Base-by-base conservation (phyloP, 2,797 vertebrate genomes). In the Syngnathus acus region DNA sequence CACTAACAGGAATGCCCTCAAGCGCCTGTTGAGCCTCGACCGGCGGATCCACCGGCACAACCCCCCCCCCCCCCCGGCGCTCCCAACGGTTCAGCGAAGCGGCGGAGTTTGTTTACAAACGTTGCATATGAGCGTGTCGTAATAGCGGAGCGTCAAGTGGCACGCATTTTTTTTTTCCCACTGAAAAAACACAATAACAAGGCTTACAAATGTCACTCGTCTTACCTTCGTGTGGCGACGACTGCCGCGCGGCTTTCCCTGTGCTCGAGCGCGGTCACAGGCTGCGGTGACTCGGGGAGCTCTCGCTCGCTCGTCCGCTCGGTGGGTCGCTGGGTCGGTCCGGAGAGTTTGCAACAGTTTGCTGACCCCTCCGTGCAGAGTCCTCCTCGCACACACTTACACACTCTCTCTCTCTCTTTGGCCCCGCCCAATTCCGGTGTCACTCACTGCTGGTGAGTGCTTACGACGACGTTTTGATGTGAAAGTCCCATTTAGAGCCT, bases 341-440 rank as follows among this genome's bases (percentile, higher is more conserved):
- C 61, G 64, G 19, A 53, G 55, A 80, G 70, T 88, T 87, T 77
- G 77, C 67, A 77, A 80, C 87, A 84, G 75, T 86, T 86, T 45
- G n/a, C 21, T 45, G 60, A 62, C 60, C 72, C 73, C 73, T 65
- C 81, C 82, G 75, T 82, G 76, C 77, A 66, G 38, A 8, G 19
- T 9, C 40, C 71, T 60, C 69, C 75, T 57, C 73, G 54, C 69
- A n/a, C 74, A 67, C 72, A 65, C 77, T 57, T 70, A 68, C 63
- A 66, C 70, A 62, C 54, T 51, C 61, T 50, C 70, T 68, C 68
- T 42, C 72, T 57, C 70, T 53, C 64, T 61, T 67, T 45, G 54
- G 45, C 61, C 39, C 86, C 88, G 83, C 88, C 88, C 83, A 89
- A 88, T 90, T 90, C 90, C 90, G 89, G 87, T 72, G 54, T 9